Evolutionary conservation across 2,888 invertebrate species (phyloP).

Genomic region (Chrysolina oricalcia): DNA sequence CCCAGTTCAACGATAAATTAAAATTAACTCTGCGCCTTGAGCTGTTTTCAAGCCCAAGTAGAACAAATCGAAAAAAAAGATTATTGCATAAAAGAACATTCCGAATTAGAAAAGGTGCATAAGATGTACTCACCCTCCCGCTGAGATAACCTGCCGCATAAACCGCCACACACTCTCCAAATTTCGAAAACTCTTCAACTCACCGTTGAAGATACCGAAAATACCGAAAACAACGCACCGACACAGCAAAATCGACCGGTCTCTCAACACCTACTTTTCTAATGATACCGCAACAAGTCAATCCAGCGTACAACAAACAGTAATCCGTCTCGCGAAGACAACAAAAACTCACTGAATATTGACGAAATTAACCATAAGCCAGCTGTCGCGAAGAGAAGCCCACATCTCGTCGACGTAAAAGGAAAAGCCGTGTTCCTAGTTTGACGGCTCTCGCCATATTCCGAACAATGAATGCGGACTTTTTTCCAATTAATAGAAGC

Average conservation of each 20-base stretch:
- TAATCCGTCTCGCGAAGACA: slow-evolving; percentile 24
- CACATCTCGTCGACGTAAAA: slow-evolving; percentile 43
- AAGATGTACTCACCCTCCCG: background rate
- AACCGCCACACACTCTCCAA: background rate
- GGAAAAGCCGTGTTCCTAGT: slow-evolving; percentile 39
- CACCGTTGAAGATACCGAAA: slow-evolving; percentile 18
- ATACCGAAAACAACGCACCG: background rate
- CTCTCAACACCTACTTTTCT: background rate
- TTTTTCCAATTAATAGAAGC: slow-evolving; percentile 52
- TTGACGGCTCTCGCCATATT: slow-evolving; percentile 42
- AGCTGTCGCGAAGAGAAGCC: slow-evolving; percentile 20
- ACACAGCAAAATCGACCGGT: slow-evolving; percentile 16
- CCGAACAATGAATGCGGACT: slow-evolving; percentile 57
- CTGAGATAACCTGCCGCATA: background rate
- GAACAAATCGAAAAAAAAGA: too few species aligned
- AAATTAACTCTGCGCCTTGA: too few species aligned
- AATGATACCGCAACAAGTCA: background rate
- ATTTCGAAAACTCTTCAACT: slow-evolving; percentile 1
- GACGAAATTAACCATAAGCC: slow-evolving; percentile 34
- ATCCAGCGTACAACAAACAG: slow-evolving; percentile 8
- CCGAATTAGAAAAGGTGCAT: background rate
- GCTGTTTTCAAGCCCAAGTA: too few species aligned
- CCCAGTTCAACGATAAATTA: too few species aligned
- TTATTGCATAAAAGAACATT: too few species aligned
- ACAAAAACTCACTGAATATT: slow-evolving; percentile 40